Conservation (phyloP, 2,888 invertebrate species). For the Oxytorus armatus region DNA sequence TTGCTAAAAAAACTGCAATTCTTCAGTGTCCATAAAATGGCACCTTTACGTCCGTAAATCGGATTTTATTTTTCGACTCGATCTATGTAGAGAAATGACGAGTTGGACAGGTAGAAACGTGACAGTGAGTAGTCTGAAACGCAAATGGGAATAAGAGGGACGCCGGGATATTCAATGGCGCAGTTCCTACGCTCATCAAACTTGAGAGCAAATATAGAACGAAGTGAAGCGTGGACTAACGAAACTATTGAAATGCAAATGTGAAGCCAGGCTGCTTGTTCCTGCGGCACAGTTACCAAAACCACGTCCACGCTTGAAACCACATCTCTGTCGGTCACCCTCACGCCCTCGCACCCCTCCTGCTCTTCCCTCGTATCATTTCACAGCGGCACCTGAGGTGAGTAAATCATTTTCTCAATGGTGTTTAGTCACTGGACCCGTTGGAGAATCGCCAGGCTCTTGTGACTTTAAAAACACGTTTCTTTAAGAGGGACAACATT, state of each 20-base stretch:
- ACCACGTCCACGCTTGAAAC: conserved; percentile 12
- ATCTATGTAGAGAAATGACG: conserved; percentile 14
- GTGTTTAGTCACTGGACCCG: too few relatives aligned
- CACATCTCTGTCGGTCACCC: not conserved
- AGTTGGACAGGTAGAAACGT: not conserved
- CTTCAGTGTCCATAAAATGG: too few relatives aligned
- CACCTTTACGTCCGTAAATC: too few relatives aligned
- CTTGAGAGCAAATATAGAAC: conserved; percentile 45
- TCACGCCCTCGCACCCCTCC: not conserved
- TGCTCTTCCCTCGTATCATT: not conserved
- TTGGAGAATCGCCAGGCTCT: too few relatives aligned
- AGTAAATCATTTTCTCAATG: not conserved
- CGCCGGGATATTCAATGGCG: conserved; percentile 26
- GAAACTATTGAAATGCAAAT: conserved; percentile 78
- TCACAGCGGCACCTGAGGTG: not conserved
- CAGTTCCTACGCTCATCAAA: conserved; percentile 62
- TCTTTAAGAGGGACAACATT: too few relatives aligned
- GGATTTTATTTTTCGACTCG: conserved; percentile 19
- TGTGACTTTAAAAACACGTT: too few relatives aligned
- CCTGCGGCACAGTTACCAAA: conserved; percentile 24
- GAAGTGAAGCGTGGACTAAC: conserved; percentile 69
- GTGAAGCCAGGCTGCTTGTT: conserved; percentile 53
- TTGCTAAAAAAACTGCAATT: too few relatives aligned
- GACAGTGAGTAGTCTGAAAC: not conserved
- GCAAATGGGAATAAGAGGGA: conserved; percentile 20